Percentiles rank a stretch among this genome's conserved stretches.
These are phyloP conservation scores for Albula glossodonta DNA, from an alignment of 2,113 vertebrate genomes.

Conservation along the genomic window DNA sequence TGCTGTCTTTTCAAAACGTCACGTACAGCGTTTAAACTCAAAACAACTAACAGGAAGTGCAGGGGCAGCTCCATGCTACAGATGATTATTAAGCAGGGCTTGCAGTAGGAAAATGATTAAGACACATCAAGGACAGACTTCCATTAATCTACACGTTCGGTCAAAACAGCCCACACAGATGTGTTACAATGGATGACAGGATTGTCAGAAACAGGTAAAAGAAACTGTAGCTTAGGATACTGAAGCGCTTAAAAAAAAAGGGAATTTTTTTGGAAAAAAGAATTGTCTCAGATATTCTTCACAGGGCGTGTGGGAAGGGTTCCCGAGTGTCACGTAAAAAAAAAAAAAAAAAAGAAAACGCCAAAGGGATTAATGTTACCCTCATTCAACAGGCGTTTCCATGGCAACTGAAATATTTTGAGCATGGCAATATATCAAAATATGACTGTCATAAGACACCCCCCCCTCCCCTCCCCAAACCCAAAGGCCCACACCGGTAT, in stretches of 20 bases:
- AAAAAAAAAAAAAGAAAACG: background rate
- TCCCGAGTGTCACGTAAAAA: background rate
- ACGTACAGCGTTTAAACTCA: background rate
- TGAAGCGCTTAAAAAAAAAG: background rate
- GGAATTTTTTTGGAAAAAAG: too few species aligned
- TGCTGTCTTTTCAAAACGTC: background rate
- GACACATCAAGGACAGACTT: background rate
- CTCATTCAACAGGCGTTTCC: conserved; percentile 4
- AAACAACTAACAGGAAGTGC: background rate
- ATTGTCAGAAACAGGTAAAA: background rate
- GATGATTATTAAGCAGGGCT: background rate
- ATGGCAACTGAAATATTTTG: conserved; percentile 9
- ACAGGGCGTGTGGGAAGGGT: background rate
- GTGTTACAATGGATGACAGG: background rate
- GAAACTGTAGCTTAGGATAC: background rate
- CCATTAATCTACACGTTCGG: background rate
- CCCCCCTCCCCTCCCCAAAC: too few species aligned
- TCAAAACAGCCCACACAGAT: background rate
- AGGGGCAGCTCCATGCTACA: background rate
- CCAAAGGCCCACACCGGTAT: background rate
- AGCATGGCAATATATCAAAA: conserved; percentile 7
- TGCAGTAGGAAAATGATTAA: background rate
- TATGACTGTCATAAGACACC: background rate
- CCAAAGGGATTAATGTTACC: background rate
- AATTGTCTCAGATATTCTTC: background rate